Evolutionary conservation across 1,140 invertebrate species (phyloP).

Genomic region (Drosophila teissieri): DNA sequence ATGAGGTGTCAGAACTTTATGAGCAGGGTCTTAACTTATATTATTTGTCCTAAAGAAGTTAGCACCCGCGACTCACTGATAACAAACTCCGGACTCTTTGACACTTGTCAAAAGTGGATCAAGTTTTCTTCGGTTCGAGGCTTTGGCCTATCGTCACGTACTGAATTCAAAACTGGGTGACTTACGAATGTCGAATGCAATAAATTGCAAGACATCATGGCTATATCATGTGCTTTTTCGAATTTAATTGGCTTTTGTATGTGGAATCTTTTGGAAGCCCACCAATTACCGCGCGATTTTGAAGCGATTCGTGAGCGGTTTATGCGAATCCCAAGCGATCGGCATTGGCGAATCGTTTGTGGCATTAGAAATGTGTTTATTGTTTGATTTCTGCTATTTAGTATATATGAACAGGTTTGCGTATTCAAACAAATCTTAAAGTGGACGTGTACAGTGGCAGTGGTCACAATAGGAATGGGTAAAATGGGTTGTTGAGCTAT

Average conservation of each 20-base stretch:
- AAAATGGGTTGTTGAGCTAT: too few species aligned
- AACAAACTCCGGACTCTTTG: constrained; percentile 30
- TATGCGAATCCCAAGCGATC: constrained; percentile 50
- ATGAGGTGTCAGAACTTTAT: constrained; percentile 33
- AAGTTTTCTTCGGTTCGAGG: constrained; percentile 25
- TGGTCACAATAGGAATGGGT: background rate
- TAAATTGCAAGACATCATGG: constrained; percentile 48
- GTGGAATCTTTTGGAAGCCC: constrained; percentile 40
- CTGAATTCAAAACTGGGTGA: constrained; percentile 24
- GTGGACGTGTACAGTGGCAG: constrained; percentile 8
- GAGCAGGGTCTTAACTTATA: constrained; percentile 21
- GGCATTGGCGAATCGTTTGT: constrained; percentile 29
- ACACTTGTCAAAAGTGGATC: constrained; percentile 45
- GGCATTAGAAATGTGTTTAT: constrained; percentile 65
- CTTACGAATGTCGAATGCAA: constrained; percentile 52
- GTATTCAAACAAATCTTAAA: constrained; percentile 1
- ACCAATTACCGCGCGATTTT: constrained; percentile 27
- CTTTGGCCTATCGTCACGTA: constrained; percentile 36
- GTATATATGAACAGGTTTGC: constrained; percentile 45
- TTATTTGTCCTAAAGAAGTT: constrained; percentile 15
- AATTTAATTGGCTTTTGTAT: constrained; percentile 1
- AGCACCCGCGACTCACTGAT: constrained; percentile 13
- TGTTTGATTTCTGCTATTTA: constrained; percentile 37
- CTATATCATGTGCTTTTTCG: constrained; percentile 14
- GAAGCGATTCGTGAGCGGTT: constrained; percentile 34